Evolutionary conservation across 2,797 vertebrate genomes (phyloP), one percentile per base, ranked within the genome.

Genomic region (Coracias cyanogaster): DNA sequence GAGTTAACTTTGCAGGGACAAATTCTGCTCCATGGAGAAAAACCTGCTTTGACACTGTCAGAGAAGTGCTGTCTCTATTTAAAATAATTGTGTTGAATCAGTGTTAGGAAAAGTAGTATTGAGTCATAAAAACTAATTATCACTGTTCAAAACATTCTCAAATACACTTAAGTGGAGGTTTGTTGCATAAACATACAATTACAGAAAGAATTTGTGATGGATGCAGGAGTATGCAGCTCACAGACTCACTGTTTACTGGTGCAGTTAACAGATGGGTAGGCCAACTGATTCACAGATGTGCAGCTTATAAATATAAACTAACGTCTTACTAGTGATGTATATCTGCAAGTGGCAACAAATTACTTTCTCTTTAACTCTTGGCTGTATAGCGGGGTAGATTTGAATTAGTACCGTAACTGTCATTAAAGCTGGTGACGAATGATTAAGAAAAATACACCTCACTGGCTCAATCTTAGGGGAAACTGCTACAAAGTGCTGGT

Each of bases 221-320:
- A 98, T 98, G 95, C 97, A 95, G 97, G 94, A 90, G 95, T 96
- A 92, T 28, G 89, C 94, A 49, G 93, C 92, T 95, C 97, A 93
- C 93, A 97, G 97, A 33, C 97, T 96, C 94, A 95, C 92, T 98
- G 98, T 98, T 98, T 98, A 98, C 98, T 98, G 97, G 97, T 98
- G 93, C 97, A 97, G 98, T 96, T 98, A 98, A 98, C 98, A 98
- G 98, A 98, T 98, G 98, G 98, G 96, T 97, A 96, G 97, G 97
- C 98, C 98, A 98, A 98, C 98, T 97, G 98, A 98, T 98, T 95
- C 98, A 98, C 98, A 98, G 98, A 98, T 98, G 98, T 98, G 98
- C 97, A 96, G 97, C 97, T 98, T 98, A 98, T 98, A 98, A 98
- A 98, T 98, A 98, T 97, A 98, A 98, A 97, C 98, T 97, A 97